These are phyloP conservation scores for Diprion similis DNA, from an alignment of 1,140 invertebrate genomes.

Conservation along the genomic window DNA sequence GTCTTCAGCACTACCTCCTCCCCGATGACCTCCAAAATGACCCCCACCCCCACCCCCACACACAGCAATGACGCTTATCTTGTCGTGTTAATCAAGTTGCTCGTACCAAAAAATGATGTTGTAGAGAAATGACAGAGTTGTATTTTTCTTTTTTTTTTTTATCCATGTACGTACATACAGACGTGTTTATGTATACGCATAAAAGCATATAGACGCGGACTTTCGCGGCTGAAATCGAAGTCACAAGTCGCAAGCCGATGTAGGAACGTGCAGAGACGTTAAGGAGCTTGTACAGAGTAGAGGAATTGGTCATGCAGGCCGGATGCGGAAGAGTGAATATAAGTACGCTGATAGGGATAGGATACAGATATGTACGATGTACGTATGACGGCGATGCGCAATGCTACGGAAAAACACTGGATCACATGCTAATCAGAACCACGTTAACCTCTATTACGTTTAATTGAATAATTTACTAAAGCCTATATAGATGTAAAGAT, in stretches of 20 bases:
- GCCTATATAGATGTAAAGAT: constrained; percentile 37
- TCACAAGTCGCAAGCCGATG: too few relatives aligned
- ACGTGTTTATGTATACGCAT: too few relatives aligned
- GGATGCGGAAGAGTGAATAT: constrained; percentile 23
- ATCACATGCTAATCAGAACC: constrained; percentile 63
- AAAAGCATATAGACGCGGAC: too few relatives aligned
- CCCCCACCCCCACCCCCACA: constrained; percentile 38
- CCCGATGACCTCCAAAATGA: constrained; percentile 16
- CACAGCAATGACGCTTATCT: constrained; percentile 60
- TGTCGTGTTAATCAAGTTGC: constrained; percentile 63
- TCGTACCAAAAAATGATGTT: constrained; percentile 57
- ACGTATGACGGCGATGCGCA: background rate
- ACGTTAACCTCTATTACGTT: constrained; percentile 62
- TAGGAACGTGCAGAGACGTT: background rate
- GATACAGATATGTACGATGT: background rate
- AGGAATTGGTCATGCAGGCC: background rate
- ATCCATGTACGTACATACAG: too few relatives aligned
- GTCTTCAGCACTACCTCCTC: constrained; percentile 55
- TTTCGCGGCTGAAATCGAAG: too few relatives aligned
- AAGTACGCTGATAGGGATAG: constrained; percentile 24
- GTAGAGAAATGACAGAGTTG: constrained; percentile 13
- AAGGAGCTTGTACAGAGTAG: background rate
- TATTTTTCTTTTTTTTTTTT: too few relatives aligned
- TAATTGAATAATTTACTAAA: constrained; percentile 60
- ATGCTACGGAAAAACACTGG: constrained; percentile 45